A percentile compares a stretch with the other conserved stretches of the same genome.
Evolutionary conservation across 2,888 invertebrate species (phyloP).

Genomic region (Zele albiditarsus): DNA sequence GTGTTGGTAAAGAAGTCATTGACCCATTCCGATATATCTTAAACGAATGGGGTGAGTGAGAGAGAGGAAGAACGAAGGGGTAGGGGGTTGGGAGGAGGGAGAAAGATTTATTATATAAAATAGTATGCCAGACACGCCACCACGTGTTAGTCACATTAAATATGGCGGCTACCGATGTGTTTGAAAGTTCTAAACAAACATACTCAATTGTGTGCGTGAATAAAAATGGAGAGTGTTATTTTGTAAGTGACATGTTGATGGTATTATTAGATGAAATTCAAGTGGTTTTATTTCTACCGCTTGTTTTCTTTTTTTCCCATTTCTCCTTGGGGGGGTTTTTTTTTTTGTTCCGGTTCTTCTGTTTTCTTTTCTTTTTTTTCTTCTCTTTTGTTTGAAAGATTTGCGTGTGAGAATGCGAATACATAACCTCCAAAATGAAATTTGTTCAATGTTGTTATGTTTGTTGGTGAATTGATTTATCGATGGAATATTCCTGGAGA

Average conservation of each 20-base stretch:
- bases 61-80: neutral
- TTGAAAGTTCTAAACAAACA: conserved; percentile 43
- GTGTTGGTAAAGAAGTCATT: conserved; percentile 11
- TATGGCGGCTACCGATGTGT: conserved; percentile 52
- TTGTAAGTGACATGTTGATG: conserved; percentile 47
- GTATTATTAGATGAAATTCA: neutral
- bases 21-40: conserved; percentile 11
- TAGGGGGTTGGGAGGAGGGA: neutral
- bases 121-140: neutral
- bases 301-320: neutral
- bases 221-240: conserved; percentile 46
- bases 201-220: conserved; percentile 50
- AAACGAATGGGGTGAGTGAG: neutral
- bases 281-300: neutral
- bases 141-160: conserved; percentile 33
- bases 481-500: neutral
- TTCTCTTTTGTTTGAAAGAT: neutral
- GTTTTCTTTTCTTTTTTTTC: neutral
- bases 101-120: conserved; percentile 9
- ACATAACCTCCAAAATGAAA: neutral
- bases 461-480: neutral
- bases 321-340: too few relatives aligned
- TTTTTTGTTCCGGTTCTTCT: neutral
- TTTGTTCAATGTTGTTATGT: neutral
- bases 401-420: neutral